Conservation (phyloP, 1,140 invertebrate species). For the Protaetia brevitarsis region DNA sequence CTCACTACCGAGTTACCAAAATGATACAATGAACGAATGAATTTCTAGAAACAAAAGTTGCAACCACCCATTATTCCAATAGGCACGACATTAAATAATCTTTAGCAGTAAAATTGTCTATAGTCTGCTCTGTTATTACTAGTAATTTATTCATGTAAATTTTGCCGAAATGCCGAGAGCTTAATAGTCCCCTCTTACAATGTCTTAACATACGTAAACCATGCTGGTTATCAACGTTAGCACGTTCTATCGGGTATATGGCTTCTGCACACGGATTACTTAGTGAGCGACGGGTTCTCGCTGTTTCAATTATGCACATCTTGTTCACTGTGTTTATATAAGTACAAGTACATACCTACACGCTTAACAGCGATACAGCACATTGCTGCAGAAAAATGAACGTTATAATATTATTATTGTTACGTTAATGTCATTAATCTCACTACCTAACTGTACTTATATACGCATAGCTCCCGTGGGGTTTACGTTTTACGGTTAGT, state of each 20-base stretch:
- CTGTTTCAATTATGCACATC: neutral
- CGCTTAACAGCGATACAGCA: too few relatives aligned
- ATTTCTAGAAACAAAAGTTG: too few relatives aligned
- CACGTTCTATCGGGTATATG: neutral
- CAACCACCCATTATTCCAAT: neutral
- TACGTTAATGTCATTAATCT: neutral
- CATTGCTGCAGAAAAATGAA: neutral
- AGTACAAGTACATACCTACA: neutral
- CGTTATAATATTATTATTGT: constrained; percentile 3
- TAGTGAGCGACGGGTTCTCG: neutral
- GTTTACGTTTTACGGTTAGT: neutral
- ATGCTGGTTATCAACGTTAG: neutral
- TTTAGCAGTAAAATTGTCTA: neutral
- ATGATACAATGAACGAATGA: too few relatives aligned
- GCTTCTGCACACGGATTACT: neutral
- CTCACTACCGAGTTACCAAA: too few relatives aligned
- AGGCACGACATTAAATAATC: neutral
- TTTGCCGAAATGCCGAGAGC: neutral
- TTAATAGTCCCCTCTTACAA: neutral
- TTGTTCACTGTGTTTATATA: neutral
- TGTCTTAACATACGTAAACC: neutral
- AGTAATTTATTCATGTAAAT: constrained; percentile 16
- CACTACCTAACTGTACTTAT: neutral
- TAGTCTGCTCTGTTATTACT: neutral
- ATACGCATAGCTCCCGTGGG: neutral